Base-by-base conservation (phyloP, 2,797 vertebrate species). In the Labeo calbasu region DNA sequence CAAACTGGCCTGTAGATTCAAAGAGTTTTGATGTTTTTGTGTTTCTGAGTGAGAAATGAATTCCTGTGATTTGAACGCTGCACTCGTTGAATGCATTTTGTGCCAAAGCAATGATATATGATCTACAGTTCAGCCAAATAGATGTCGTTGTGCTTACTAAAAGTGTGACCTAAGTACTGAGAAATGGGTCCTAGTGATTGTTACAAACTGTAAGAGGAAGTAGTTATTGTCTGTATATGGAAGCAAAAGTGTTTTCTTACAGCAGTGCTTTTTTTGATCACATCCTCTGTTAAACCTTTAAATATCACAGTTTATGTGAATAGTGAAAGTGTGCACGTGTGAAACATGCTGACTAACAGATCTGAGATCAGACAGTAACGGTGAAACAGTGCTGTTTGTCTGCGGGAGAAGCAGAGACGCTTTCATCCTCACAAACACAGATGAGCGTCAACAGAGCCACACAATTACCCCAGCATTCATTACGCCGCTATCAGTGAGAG, bases 391-490 rank as follows among this genome's bases (percentile, higher is more conserved):
- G 46, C 17, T 11, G 48, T 28, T 23, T 51, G 25, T 28, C 15
- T 32, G 65, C 32, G 4, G 65, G 17, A 63, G 65, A 32, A 11
- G 32, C 28, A 40, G 65, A 40, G 17, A 4, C 9, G 11, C 32
- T 12, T 57, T 57, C 51, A 57, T 14, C 17, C 25, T 32, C 23
- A 75, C 55, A 75, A 81, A 81, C 72, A 63, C 59, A 25, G 59
- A 25, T 25, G 59, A 63, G 57, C 2, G 0, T 61, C 57, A 61
- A 12, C 57, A 4, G 23, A 63, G 59, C 23, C 59, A 28, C 59
- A 81, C 23, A 28, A 81, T 70, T 43, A 71, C 63, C 40, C 21
- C 79, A 63, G 55, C 76, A 48, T 77, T 85, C 80, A 79, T 85
- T 84, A 63, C 50, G 28, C 25, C 23, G 11, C 40, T 48, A 77